Evolutionary conservation across 2,888 invertebrate genomes (phyloP).

Genomic region (Troides helena): DNA sequence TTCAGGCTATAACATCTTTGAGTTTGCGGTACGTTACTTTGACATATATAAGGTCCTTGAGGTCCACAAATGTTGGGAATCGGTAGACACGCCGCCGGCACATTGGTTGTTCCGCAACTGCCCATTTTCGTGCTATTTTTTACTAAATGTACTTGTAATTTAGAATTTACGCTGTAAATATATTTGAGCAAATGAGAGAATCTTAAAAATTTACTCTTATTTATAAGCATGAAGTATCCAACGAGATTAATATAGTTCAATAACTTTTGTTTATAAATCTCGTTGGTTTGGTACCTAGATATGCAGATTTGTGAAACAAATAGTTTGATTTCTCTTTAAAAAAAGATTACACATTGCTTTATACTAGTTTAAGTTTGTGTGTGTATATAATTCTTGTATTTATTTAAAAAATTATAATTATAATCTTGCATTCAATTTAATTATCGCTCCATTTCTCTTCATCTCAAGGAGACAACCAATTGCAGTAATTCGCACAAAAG

Average conservation of each 20-base stretch:
- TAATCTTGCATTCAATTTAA: too few relatives aligned
- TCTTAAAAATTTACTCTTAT: neutral
- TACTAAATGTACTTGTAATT: constrained; percentile 14
- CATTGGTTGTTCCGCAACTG: constrained; percentile 24
- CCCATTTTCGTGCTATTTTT: constrained; percentile 13
- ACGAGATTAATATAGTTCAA: constrained; percentile 8
- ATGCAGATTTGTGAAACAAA: neutral
- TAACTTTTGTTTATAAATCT: constrained; percentile 13
- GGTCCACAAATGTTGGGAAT: constrained; percentile 25
- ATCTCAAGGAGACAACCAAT: too few relatives aligned
- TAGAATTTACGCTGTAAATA: constrained; percentile 7
- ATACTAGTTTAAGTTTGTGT: too few relatives aligned
- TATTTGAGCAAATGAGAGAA: constrained; percentile 24
- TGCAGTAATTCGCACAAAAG: too few relatives aligned
- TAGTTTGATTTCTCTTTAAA: neutral
- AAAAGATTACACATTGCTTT: too few relatives aligned
- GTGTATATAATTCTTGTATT: too few relatives aligned
- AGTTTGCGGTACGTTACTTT: constrained; percentile 44
- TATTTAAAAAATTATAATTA: too few relatives aligned
- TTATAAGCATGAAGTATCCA: constrained; percentile 21
- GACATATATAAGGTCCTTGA: constrained; percentile 41
- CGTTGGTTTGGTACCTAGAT: constrained; percentile 3
- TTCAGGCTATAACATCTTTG: constrained; percentile 53
- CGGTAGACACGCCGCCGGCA: constrained; percentile 24
- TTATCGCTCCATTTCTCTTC: too few relatives aligned